phyloP scores from a whole-genome alignment of 2,888 invertebrate genomes.

The Parapristionchus giblindavisi region DNA sequence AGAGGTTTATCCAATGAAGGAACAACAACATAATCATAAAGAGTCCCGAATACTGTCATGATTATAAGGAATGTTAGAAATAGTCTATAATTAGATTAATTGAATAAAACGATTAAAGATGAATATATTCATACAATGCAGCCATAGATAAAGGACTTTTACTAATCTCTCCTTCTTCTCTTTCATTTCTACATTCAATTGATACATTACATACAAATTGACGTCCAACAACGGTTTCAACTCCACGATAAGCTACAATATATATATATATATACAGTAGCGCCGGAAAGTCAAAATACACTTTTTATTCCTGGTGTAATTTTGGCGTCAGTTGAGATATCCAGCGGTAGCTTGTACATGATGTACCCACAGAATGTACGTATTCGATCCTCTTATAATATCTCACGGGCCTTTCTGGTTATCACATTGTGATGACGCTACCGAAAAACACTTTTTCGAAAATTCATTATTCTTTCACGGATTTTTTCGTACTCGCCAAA shows the following conservation, averaged over 20 bases:
- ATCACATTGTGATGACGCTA: too few species aligned
- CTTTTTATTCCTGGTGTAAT: too few species aligned
- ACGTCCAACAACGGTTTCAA: conserved; percentile 56
- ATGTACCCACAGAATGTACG: too few species aligned
- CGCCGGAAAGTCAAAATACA: too few species aligned
- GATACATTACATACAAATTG: conserved; percentile 64
- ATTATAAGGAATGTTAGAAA: conserved; percentile 61
- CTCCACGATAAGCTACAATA: conserved; percentile 56
- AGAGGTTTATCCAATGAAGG: neutral
- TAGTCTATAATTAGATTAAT: conserved; percentile 47
- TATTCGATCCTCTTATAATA: too few species aligned
- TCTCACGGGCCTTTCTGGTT: too few species aligned
- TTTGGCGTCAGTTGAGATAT: too few species aligned
- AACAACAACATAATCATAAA: conserved; percentile 65
- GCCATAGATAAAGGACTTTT: conserved; percentile 57
- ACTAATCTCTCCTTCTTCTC: conserved; percentile 57
- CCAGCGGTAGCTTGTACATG: too few species aligned
- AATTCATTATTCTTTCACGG: too few species aligned
- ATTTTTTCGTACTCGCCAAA: too few species aligned
- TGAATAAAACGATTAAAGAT: neutral
- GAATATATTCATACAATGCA: conserved; percentile 48
- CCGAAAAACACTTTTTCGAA: too few species aligned
- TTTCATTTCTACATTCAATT: conserved; percentile 64
- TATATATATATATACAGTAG: too few species aligned
- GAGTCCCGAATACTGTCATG: conserved; percentile 62